Evolutionary conservation across 2,113 vertebrate genomes (phyloP), one percentile per base, ranked within the genome.

Genomic region (Hystrix brachyura): DNA sequence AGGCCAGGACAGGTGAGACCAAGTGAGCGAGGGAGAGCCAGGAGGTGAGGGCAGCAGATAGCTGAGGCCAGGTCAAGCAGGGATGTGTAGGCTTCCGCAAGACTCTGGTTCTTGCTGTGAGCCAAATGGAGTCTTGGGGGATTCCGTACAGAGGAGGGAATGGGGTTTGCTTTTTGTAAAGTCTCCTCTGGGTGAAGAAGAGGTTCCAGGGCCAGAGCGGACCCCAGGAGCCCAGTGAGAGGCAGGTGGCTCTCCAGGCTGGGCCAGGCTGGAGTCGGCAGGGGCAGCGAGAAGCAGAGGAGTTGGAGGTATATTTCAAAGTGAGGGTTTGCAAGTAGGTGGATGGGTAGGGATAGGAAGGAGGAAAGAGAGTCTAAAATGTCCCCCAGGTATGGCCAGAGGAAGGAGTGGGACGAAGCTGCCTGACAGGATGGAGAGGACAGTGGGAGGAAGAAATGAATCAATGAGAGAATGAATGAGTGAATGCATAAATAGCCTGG

Each of bases 31-130:
- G 57, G 5, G 14, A 32, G 1, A 67, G 25, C 0, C n/a, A 21
- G 27, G 64, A 15, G 51, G 19, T 6, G 53, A 57, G 60, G 78
- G 29, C 27, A 21, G 46, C 15, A 18, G 91, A n/a, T 27, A 71
- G 21, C 13, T 0, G 6, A 17, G 87, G 13, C 62, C 88, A 23
- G 71, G 29, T 4, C 7, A 0, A 0, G 11, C 76, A 8, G 7
- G 79, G 57, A 29, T 32, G 7, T 1, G 46, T 2, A 34, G 81
- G 51, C 64, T 51, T 71, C 14, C 17, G 60, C 64, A 83, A 48
- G 87, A 32, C 71, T 46, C 1, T 10, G 9, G 38, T 80, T 90
- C n/a, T 57, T n/a, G 84, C n/a, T 71, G 29, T 10, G 51, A 74
- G 67, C 51, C 57, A 92, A 59, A 59, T 0, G 3, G 23, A 21